These are phyloP conservation scores for Poeciliopsis gracilis DNA, from an alignment of 2,797 vertebrate genomes.

Conservation along the genomic window DNA sequence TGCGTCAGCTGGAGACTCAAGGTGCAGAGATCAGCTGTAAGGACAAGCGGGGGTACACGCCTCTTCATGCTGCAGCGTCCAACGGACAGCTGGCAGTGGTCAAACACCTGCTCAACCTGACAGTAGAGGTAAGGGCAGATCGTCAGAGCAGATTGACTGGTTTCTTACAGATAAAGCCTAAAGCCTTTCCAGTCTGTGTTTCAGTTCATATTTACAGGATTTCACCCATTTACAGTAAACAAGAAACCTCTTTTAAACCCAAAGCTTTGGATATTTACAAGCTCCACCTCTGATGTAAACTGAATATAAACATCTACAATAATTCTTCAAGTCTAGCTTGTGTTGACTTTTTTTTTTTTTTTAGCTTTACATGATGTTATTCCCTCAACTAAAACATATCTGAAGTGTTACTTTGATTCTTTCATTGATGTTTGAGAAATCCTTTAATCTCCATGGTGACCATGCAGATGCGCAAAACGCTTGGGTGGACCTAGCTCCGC, in stretches of 20 bases:
- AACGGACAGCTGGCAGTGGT: conserved; percentile 92
- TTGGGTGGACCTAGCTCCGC: too few species aligned
- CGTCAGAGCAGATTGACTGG: not conserved
- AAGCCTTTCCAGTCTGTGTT: not conserved
- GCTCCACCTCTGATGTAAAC: too few species aligned
- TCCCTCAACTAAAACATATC: too few species aligned
- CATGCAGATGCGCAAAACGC: too few species aligned
- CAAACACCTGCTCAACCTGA: conserved; percentile 93
- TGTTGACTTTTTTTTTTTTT: not conserved
- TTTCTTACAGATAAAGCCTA: too few species aligned
- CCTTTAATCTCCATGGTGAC: too few species aligned
- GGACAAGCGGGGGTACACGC: conserved; percentile 97
- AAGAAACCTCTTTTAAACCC: not conserved
- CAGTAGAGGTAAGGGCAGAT: conserved; percentile 84
- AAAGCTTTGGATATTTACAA: not conserved
- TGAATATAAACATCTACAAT: not conserved
- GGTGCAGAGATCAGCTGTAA: conserved; percentile 95
- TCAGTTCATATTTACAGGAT: not conserved
- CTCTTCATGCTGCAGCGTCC: conserved; percentile 93
- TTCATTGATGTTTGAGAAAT: too few species aligned
- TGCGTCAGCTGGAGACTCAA: conserved; percentile 91
- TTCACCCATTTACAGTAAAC: not conserved
- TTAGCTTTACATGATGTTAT: too few species aligned
- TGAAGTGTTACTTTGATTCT: too few species aligned
- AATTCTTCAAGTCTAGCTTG: not conserved